Conservation (phyloP, 2,113 vertebrate species). For the Saccopteryx leptura region DNA sequence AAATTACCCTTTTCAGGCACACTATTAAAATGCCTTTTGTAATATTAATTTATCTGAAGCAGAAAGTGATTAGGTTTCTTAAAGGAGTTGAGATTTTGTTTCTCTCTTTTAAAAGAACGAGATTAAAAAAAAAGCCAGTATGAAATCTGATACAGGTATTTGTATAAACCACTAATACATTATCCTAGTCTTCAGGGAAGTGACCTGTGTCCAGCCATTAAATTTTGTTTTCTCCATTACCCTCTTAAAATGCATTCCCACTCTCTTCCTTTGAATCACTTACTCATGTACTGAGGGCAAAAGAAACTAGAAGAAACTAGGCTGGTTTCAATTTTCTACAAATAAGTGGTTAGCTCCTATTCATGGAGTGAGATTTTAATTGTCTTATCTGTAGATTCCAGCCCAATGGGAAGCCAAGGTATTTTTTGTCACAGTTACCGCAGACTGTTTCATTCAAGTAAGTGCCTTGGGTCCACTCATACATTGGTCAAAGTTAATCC, state of each 20-base stretch:
- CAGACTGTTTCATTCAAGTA: conserved; percentile 5
- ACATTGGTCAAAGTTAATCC: conserved; percentile 38
- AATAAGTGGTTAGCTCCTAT: conserved; percentile 48
- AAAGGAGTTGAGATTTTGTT: conserved; percentile 11
- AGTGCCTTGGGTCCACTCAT: conserved; percentile 27
- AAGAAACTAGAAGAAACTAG: background rate
- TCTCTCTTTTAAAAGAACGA: conserved; percentile 47
- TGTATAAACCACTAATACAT: background rate
- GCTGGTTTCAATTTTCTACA: conserved; percentile 39
- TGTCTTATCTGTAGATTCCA: conserved; percentile 55
- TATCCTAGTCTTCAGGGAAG: conserved; percentile 32
- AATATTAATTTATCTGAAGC: conserved; percentile 44
- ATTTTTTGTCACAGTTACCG: conserved; percentile 39
- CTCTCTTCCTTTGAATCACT: conserved; percentile 47
- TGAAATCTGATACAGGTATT: background rate
- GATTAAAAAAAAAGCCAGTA: background rate
- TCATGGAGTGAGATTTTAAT: conserved; percentile 42
- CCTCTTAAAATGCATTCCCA: background rate
- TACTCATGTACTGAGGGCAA: conserved; percentile 31
- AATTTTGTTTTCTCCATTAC: conserved; percentile 27
- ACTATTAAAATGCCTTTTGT: background rate
- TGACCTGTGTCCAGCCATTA: background rate
- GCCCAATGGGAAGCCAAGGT: conserved; percentile 40
- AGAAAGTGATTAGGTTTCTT: conserved; percentile 58
- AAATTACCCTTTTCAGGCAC: conserved; percentile 55